Base-by-base conservation (phyloP, 1,140 invertebrate species). In the Euschistus heros region DNA sequence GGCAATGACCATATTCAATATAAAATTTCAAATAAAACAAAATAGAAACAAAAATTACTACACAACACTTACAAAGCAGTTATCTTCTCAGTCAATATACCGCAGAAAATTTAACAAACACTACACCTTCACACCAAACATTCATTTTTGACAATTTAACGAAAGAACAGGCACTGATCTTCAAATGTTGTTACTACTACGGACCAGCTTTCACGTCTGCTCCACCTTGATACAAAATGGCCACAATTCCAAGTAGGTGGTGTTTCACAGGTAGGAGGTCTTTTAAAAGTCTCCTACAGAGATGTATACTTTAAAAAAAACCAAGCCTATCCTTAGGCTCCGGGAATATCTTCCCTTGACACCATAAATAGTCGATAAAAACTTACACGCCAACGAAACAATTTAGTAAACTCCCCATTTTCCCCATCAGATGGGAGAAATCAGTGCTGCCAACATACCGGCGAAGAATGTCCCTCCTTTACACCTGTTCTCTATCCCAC, bases 191-290 rank as follows among this genome's bases (percentile, higher is more conserved):
- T 61, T 30, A 61, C 24, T 33, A 15, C n/a, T 42, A 37, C 33
- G 18, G 54, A 18, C 13, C 61, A 26, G 42, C 61, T 62, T 62
- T 62, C 61, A 20, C 30, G 30, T 37, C 30, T 37, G 44, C 61
- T 62, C 61, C 61, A 62, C 61, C 61, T 62, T 47, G 30, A 15
- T 37, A 62, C 61, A 62, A 62, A 62, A 62, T 62, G 61, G 61
- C 61, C 20, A 42, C n/a, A 57, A 24, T 18, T n/a, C 59, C 61
- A 62, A 62, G 61, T 62, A 62, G 61, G 61, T 46, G 61, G 61
- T 44, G 26, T 57, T 27, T 57, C 18, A 6, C 3, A 46, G 46
- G 61, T 26, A 44, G 42, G 61, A 47, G 61, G 44, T 42, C 59
- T n/a, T 18, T 44, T 18, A 15, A 15, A 18, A 7, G 22, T 26